Evolutionary conservation across 2,888 invertebrate genomes (phyloP).

Genomic region (Limenitis camilla): DNA sequence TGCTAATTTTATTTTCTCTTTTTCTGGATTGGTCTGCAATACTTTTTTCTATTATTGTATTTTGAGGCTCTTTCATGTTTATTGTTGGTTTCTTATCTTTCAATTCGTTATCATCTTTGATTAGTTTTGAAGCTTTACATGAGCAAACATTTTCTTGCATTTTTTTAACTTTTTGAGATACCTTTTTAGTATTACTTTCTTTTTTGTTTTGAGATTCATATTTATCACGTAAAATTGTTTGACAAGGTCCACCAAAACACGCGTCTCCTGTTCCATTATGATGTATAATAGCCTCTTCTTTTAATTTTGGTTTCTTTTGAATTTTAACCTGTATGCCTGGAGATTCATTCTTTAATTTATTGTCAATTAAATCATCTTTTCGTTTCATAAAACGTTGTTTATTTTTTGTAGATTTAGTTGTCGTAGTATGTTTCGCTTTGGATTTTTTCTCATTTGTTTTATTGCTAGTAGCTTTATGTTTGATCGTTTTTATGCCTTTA

Average conservation of each 20-base stretch:
- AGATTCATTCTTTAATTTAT: neutral
- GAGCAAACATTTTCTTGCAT: too few species aligned
- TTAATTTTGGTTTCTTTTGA: neutral
- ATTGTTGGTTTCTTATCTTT: neutral
- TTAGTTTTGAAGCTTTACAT: neutral
- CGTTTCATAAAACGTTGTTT: slow-evolving; percentile 2
- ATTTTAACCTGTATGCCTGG: slow-evolving; percentile 3
- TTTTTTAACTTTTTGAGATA: neutral
- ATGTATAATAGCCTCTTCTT: neutral
- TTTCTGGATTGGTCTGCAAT: neutral
- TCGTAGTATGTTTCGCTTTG: neutral
- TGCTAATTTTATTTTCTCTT: neutral
- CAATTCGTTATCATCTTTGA: neutral
- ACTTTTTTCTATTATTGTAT: neutral
- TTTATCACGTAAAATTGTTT: neutral
- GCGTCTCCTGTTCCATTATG: slow-evolving; percentile 10
- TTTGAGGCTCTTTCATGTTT: neutral
- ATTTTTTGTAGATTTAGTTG: slow-evolving; percentile 3
- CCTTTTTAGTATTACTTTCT: neutral
- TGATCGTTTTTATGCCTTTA: neutral
- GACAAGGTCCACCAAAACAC: slow-evolving; percentile 10
- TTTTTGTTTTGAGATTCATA: neutral
- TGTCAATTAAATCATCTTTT: neutral
- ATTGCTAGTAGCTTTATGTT: too few species aligned
- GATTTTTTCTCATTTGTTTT: neutral